Conservation (phyloP, 2,888 invertebrate species). For the Entomobrya proxima region DNA sequence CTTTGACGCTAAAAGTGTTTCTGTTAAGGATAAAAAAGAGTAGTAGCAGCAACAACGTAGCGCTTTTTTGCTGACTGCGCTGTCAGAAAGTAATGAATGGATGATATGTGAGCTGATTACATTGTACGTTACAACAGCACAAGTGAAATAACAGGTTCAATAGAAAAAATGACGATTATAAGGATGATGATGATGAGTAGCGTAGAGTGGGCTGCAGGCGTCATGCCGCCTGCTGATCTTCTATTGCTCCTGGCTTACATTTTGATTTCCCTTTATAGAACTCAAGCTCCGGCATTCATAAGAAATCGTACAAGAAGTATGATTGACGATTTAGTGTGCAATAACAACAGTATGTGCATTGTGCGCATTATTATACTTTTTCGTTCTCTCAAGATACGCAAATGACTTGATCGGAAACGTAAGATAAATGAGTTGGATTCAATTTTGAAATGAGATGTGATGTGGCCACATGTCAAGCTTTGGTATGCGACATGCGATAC, state of each 20-base stretch:
- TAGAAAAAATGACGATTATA: background rate
- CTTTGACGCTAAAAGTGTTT: background rate
- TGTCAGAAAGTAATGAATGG: conserved; percentile 40
- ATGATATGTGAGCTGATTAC: conserved; percentile 55
- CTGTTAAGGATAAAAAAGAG: background rate
- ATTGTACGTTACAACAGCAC: conserved; percentile 39
- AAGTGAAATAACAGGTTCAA: conserved; percentile 61
- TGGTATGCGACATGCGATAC: conserved; percentile 6
- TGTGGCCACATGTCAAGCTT: conserved; percentile 48
- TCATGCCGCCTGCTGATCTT: conserved; percentile 56
- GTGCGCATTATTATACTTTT: background rate
- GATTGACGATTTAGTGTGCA: background rate
- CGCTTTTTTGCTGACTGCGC: background rate
- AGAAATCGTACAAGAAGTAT: too few species aligned
- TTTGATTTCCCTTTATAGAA: conserved; percentile 38
- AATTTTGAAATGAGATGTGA: conserved; percentile 50
- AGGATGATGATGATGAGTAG: conserved; percentile 6
- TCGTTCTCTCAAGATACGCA: background rate
- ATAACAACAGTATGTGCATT: background rate
- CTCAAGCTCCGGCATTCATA: background rate
- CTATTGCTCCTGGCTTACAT: conserved; percentile 53
- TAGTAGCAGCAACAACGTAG: conserved; percentile 1
- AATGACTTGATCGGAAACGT: conserved; percentile 34
- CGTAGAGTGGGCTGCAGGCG: conserved; percentile 46
- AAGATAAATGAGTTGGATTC: conserved; percentile 56